Conservation (phyloP, 2,113 vertebrate species). For the Pogonocichla stellata region DNA sequence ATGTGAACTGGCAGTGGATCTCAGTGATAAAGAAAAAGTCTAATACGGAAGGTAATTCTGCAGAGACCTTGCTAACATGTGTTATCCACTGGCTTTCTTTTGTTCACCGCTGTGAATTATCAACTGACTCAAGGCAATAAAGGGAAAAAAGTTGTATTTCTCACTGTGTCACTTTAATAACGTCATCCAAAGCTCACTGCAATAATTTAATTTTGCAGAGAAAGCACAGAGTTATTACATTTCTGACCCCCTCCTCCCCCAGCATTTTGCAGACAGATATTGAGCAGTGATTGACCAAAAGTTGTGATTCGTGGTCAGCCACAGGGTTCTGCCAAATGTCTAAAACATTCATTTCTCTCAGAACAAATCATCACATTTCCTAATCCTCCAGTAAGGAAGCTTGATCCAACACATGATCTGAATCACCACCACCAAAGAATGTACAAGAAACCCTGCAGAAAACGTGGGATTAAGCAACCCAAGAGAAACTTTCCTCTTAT, state of each 20-base stretch:
- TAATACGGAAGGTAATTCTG: slow-evolving; percentile 42
- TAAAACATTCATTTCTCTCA: neutral
- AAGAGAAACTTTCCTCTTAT: neutral
- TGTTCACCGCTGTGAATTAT: slow-evolving; percentile 60
- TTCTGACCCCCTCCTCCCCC: neutral
- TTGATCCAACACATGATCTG: neutral
- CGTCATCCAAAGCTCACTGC: neutral
- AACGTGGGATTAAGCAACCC: neutral
- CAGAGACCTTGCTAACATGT: slow-evolving; percentile 52
- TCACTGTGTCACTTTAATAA: slow-evolving; percentile 26
- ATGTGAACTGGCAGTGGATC: slow-evolving; percentile 15
- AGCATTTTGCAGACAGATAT: neutral
- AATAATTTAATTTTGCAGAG: slow-evolving; percentile 49
- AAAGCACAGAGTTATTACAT: neutral
- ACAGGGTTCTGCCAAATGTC: neutral
- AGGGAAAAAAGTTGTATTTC: slow-evolving; percentile 39
- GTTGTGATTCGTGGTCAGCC: neutral
- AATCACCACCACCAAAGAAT: neutral
- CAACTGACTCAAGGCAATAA: slow-evolving; percentile 53
- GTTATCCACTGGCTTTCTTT: slow-evolving; percentile 55
- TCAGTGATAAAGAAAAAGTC: slow-evolving; percentile 29
- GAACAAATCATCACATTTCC: neutral
- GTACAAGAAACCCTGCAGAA: neutral
- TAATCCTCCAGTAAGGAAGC: neutral
- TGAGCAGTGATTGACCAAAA: neutral